These are phyloP conservation scores for Vultur gryphus DNA, from an alignment of 2,797 vertebrate genomes.

Conservation along the genomic window DNA sequence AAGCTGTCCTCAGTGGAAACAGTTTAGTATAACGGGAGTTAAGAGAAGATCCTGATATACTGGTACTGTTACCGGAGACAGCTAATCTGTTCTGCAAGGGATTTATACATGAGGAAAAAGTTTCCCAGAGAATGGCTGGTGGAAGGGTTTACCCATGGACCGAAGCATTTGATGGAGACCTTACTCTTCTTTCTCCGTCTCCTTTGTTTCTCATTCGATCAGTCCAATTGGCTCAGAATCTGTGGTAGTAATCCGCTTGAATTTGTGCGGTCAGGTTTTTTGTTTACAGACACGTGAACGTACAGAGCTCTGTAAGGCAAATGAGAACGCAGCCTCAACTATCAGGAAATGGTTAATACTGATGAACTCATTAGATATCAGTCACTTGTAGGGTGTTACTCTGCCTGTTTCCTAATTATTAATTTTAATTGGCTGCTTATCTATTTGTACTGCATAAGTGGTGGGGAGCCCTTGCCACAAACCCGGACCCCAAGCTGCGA, in stretches of 20 bases:
- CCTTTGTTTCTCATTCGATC: not conserved
- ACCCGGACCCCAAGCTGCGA: not conserved
- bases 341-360: not conserved
- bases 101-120: not conserved
- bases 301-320: not conserved
- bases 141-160: not conserved
- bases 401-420: not conserved
- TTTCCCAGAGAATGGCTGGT: not conserved
- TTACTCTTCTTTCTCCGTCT: not conserved
- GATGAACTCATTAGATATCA: not conserved
- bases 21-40: not conserved
- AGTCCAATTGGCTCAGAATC: not conserved
- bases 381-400: not conserved
- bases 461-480: not conserved
- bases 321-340: not conserved
- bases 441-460: not conserved
- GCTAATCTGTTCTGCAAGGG: not conserved
- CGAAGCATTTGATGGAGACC: not conserved
- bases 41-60: not conserved
- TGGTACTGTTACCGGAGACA: not conserved
- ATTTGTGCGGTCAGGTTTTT: not conserved
- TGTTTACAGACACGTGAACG: fast-evolving
- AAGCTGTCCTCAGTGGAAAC: not conserved
- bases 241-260: not conserved
- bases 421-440: not conserved